Evolutionary conservation across 2,113 vertebrate genomes (phyloP).

Genomic region (Pandion haliaetus): DNA sequence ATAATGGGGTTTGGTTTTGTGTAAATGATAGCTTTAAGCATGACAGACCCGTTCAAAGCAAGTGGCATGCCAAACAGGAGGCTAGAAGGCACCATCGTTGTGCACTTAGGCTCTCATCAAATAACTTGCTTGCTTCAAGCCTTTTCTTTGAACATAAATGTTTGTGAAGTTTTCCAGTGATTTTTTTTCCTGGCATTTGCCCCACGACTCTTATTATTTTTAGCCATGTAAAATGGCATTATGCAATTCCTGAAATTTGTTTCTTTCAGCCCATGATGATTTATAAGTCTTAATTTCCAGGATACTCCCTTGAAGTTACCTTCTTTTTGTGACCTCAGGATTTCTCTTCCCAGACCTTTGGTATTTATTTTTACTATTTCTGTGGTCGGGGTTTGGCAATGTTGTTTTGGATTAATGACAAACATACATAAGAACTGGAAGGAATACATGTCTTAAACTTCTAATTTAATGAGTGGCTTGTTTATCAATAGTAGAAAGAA

Average conservation of each 20-base stretch:
- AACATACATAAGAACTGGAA: constrained; percentile 42
- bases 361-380: constrained; percentile 59
- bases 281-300: constrained; percentile 63
- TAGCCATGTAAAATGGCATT: constrained; percentile 62
- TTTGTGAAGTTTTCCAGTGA: constrained; percentile 45
- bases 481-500: constrained; percentile 46
- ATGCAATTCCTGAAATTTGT: constrained; percentile 53
- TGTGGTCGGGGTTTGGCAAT: constrained; percentile 41
- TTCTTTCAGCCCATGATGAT: constrained; percentile 46
- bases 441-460: neutral
- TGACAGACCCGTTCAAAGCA: neutral
- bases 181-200: constrained; percentile 59
- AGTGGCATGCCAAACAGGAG: neutral
- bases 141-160: constrained; percentile 44
- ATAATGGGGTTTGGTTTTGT: neutral
- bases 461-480: constrained; percentile 5
- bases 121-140: neutral
- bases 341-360: constrained; percentile 56
- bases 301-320: constrained; percentile 65
- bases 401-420: constrained; percentile 34
- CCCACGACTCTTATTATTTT: constrained; percentile 51
- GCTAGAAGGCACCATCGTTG: neutral
- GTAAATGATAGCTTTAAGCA: neutral
- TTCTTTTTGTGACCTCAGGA: constrained; percentile 58
- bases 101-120: neutral